Conservation (phyloP, 2,113 vertebrate genomes). For the Pithys albifrons region DNA sequence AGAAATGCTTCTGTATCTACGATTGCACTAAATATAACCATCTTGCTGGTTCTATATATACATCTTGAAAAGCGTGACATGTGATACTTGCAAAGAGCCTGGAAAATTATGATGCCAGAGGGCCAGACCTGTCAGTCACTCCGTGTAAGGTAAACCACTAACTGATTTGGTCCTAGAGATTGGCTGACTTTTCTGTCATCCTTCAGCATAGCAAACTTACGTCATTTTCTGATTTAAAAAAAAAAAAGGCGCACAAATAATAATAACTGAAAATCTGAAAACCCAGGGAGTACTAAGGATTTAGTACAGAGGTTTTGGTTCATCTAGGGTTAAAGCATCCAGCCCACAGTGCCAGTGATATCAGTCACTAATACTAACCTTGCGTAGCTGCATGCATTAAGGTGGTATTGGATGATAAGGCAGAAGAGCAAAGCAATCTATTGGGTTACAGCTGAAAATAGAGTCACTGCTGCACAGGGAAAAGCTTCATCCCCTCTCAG, state of each 20-base stretch:
- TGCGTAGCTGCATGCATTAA: conserved; percentile 48
- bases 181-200: conserved; percentile 13
- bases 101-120: conserved; percentile 39
- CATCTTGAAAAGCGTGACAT: conserved; percentile 27
- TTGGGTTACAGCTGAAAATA: conserved; percentile 39
- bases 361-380: conserved; percentile 64
- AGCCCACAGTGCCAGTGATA: not conserved
- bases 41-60: not conserved
- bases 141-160: not conserved
- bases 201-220: not conserved
- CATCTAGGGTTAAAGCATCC: conserved; percentile 4
- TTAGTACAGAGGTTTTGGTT: not conserved
- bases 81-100: conserved; percentile 7
- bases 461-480: not conserved
- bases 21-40: conserved; percentile 13
- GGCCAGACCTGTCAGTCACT: conserved; percentile 20
- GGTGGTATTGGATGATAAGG: conserved; percentile 60
- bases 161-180: conserved; percentile 27
- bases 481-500: conserved; percentile 35
- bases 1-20: not conserved
- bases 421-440: conserved; percentile 42
- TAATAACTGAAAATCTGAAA: not conserved
- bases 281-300: not conserved
- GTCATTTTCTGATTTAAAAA: not conserved
- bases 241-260: not conserved